Evolutionary conservation across 2,888 invertebrate genomes (phyloP).

Genomic region (Protonemura montana): DNA sequence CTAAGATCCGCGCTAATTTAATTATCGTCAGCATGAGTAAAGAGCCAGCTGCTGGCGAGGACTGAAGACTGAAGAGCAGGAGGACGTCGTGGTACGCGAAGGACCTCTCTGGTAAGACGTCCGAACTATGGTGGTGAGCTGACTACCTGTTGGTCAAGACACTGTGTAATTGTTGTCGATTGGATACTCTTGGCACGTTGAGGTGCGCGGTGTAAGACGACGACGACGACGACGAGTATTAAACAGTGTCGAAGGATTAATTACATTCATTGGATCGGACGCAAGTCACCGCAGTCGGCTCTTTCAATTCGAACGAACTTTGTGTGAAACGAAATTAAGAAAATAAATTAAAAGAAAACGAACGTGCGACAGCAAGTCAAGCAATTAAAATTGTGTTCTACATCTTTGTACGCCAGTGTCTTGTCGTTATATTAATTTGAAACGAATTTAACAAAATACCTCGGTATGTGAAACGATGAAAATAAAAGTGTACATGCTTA

Average conservation of each 20-base stretch:
- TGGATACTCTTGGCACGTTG: not conserved
- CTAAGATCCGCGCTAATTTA: constrained; percentile 2
- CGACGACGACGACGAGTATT: not conserved
- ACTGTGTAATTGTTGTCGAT: not conserved
- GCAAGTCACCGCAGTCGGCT: not conserved
- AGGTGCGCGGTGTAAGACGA: not conserved
- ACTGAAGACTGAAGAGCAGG: not conserved
- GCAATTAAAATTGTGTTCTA: not conserved
- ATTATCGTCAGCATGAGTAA: not conserved
- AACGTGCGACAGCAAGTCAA: not conserved
- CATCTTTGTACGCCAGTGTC: not conserved
- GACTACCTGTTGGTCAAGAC: constrained; percentile 23
- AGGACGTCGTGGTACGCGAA: not conserved
- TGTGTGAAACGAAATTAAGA: not conserved
- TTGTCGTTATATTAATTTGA: not conserved
- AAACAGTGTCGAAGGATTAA: not conserved
- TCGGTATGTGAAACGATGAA: not conserved
- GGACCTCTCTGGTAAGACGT: not conserved
- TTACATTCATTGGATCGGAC: not conserved
- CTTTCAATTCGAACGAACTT: not conserved
- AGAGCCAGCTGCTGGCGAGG: not conserved
- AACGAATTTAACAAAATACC: not conserved
- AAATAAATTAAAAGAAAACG: not conserved
- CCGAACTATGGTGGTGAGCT: not conserved
- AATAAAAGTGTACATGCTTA: not conserved